Percentiles rank a stretch among this genome's conserved stretches.
These are phyloP conservation scores for Platanista minor DNA, from an alignment of 2,113 vertebrate species.

Conservation along the genomic window DNA sequence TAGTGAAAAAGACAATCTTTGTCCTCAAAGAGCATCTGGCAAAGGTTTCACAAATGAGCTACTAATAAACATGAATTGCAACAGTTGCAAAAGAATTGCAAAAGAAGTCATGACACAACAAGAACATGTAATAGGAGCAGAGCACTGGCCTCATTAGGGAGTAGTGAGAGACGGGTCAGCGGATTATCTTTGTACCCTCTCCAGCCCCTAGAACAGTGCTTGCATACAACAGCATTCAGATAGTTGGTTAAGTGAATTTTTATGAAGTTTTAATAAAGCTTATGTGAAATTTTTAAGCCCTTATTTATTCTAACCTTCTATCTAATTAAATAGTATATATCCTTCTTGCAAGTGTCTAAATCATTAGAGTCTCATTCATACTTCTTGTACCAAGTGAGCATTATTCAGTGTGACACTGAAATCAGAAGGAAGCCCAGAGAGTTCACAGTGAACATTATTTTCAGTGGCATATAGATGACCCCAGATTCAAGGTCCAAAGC, in stretches of 20 bases:
- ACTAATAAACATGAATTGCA: not conserved
- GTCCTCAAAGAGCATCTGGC: not conserved
- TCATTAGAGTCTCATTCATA: not conserved
- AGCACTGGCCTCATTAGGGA: not conserved
- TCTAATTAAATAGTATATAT: not conserved
- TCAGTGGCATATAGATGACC: not conserved
- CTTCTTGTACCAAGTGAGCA: not conserved
- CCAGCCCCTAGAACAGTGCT: not conserved
- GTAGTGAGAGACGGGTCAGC: no score
- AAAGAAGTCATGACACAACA: not conserved
- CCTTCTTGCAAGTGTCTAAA: not conserved
- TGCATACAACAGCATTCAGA: not conserved
- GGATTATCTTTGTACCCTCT: not conserved
- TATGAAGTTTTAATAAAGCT: not conserved
- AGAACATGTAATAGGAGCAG: not conserved
- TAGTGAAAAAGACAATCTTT: not conserved
- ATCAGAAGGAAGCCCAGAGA: not conserved
- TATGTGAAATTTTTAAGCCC: not conserved
- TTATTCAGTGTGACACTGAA: not conserved
- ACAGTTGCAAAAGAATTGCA: not conserved
- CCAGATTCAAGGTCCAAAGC: not conserved
- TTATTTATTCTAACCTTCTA: not conserved
- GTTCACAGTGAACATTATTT: not conserved
- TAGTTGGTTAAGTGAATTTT: not conserved
- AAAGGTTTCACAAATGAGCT: slow-evolving; percentile 20